These are phyloP conservation scores for Glaucomys volans DNA, from an alignment of 2,113 vertebrate genomes.

Conservation along the genomic window DNA sequence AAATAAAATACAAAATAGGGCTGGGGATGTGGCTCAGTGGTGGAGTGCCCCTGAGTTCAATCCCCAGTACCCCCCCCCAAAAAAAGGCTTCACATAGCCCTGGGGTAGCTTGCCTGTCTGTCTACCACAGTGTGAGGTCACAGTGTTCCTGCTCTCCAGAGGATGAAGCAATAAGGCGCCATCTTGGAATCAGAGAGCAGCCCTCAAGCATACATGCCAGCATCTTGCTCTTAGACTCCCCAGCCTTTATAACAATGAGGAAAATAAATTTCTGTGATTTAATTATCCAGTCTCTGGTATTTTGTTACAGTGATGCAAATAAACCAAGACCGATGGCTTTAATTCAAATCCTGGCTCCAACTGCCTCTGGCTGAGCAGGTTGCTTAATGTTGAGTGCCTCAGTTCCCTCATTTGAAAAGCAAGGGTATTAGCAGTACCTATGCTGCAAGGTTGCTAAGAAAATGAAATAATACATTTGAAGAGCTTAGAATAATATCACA, in stretches of 20 bases:
- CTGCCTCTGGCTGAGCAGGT: not conserved
- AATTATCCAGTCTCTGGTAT: not conserved
- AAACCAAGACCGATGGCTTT: not conserved
- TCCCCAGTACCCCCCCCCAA: too few relatives aligned
- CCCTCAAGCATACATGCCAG: not conserved
- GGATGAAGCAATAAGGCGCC: not conserved
- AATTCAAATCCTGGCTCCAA: not conserved
- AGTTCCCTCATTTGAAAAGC: not conserved
- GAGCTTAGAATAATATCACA: not conserved
- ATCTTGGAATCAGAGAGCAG: not conserved
- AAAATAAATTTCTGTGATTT: not conserved
- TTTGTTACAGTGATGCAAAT: not conserved
- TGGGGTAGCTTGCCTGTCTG: not conserved
- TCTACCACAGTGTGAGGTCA: not conserved
- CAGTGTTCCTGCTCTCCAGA: not conserved
- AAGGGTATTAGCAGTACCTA: not conserved
- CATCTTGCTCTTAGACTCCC: not conserved
- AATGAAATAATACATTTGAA: not conserved
- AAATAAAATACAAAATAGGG: too few relatives aligned
- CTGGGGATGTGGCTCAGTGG: too few relatives aligned
- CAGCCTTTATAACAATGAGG: not conserved
- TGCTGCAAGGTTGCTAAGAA: not conserved
- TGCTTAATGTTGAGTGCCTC: not conserved
- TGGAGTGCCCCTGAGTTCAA: too few relatives aligned
- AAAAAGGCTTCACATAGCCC: not conserved